Base-by-base conservation (phyloP, 2,888 invertebrate species). In the Aphodius sticticus region DNA sequence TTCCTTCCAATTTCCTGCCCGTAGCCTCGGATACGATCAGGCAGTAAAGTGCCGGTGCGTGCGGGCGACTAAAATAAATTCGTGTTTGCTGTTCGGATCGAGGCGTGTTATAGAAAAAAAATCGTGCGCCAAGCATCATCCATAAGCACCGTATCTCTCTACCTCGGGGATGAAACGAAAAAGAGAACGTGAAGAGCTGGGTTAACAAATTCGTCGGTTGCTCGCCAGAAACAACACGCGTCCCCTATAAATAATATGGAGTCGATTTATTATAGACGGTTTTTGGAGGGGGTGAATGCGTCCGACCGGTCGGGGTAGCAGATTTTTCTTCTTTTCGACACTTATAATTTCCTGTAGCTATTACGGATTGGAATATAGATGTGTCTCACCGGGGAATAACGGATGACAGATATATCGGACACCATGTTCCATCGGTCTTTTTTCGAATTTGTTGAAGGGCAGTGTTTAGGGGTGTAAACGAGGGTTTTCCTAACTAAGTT, bases 151-250 rank as follows among this genome's bases (percentile, higher is more conserved):
- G 53, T 53, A 53, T 53, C 53, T 26, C 53, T 53, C 53, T 12
- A 53, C 53, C 53, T 53, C 12, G 12, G 53, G 12, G 53, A 53
- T 53, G 53, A 53, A 53, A 53, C 9, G 53, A 53, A 26, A 26
- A 12, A 12, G 53, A 9, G 7, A 53, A 53, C 7, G 53, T 26
- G 53, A 12, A 53, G 53, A 53, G 12, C 6, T 3, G 3, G 53
- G 53, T 53, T 53, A 53, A 53, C 53, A 53, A 53, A 53, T 53
- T 53, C 53, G 53, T 53, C 53, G 53, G 53, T 53, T 53, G 7
- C 53, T 53, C 53, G 53, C 53, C 53, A 53, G 53, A 53, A 53
- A 53, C 53, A 53, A 53, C 53, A 53, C 53, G 53, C 53, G 53
- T 53, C 53, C 53, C 53, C 53, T 53, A 53, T 53, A 53, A 53